These are phyloP conservation scores for Drosophila sp. DNA, from an alignment of 1,140 invertebrate species.

Conservation along the genomic window DNA sequence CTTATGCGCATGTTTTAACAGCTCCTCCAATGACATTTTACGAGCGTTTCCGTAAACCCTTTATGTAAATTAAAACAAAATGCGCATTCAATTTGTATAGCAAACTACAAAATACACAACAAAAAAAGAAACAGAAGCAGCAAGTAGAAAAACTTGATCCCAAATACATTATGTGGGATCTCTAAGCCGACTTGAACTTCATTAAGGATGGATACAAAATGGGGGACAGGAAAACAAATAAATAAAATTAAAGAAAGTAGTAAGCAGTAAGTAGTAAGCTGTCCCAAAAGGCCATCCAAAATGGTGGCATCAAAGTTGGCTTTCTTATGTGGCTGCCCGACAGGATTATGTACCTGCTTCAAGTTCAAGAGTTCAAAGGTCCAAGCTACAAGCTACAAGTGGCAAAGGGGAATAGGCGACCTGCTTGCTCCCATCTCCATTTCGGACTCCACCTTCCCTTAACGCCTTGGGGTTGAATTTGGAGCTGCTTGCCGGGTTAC, in stretches of 20 bases:
- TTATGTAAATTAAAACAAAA: conserved; percentile 68
- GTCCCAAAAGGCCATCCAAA: conserved; percentile 15
- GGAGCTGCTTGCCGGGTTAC: conserved; percentile 41
- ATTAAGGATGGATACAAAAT: conserved; percentile 6
- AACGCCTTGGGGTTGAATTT: conserved; percentile 29
- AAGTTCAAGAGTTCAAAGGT: conserved; percentile 57
- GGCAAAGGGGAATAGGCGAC: conserved; percentile 49
- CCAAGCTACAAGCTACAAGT: conserved; percentile 54
- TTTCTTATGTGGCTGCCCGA: conserved; percentile 15
- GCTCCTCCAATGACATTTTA: conserved; percentile 58
- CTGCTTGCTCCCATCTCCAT: neutral
- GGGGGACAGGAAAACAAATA: conserved; percentile 21
- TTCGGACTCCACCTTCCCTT: neutral
- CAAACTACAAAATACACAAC: conserved; percentile 13
- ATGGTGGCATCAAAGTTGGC: conserved; percentile 2
- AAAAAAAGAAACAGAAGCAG: neutral
- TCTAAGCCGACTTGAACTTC: conserved; percentile 20
- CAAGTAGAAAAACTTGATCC: conserved; percentile 26
- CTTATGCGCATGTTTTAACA: conserved; percentile 42
- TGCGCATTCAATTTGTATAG: conserved; percentile 47
- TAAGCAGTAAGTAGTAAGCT: conserved; percentile 14
- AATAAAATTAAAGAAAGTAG: conserved; percentile 45
- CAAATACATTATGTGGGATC: conserved; percentile 11
- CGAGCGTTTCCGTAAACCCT: conserved; percentile 54
- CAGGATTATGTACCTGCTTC: conserved; percentile 37